These are phyloP conservation scores for Odontocerum albicorne DNA, from an alignment of 2,888 invertebrate species.

Conservation along the genomic window DNA sequence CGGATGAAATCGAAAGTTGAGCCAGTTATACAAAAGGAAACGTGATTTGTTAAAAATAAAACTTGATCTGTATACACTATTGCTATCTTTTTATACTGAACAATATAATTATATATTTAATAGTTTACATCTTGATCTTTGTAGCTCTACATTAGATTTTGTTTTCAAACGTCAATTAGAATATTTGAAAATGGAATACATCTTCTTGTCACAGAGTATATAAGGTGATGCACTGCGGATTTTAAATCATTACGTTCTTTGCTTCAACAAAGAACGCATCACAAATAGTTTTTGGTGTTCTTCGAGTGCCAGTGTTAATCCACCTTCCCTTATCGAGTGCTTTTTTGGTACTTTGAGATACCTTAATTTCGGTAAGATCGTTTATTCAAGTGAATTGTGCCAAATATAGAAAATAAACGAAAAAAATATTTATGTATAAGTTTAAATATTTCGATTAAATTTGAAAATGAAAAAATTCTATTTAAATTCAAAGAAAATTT, in stretches of 20 bases:
- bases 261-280: slow-evolving; percentile 8
- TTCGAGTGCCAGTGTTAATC: slow-evolving; percentile 10
- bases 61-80: no score
- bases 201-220: slow-evolving; percentile 3
- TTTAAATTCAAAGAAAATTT: no score
- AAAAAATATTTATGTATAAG: no score
- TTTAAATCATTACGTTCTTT: slow-evolving; percentile 14
- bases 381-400: no score
- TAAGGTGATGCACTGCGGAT: slow-evolving; percentile 7
- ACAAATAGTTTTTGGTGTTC: not conserved
- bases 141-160: slow-evolving; percentile 4
- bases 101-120: no score
- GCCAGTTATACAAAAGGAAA: not conserved
- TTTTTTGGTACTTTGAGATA: slow-evolving; percentile 12
- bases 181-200: slow-evolving; percentile 16
- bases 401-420: no score
- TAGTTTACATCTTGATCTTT: no score
- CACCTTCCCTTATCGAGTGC: not conserved
- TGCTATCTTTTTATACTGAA: no score
- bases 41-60: no score
- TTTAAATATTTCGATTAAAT: no score
- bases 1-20: not conserved
- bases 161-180: slow-evolving; percentile 4
- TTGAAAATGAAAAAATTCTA: no score
- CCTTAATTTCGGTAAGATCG: slow-evolving; percentile 2